These are phyloP conservation scores for Drosophila birchii DNA, from an alignment of 2,888 invertebrate genomes.

Conservation along the genomic window DNA sequence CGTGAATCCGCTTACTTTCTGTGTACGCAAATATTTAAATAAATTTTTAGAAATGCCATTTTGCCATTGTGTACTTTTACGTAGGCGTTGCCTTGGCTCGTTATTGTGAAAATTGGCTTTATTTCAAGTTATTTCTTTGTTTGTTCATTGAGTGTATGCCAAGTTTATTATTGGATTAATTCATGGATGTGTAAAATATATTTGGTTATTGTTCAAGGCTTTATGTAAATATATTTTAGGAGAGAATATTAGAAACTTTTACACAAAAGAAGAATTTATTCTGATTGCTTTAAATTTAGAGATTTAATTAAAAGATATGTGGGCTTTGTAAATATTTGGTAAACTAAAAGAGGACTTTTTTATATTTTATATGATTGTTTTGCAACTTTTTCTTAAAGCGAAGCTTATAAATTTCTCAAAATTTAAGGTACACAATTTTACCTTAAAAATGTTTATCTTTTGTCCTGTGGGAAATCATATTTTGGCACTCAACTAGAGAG, in stretches of 20 bases:
- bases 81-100: slow-evolving; percentile 20
- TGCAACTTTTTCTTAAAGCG: neutral
- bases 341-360: too few species aligned
- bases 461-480: slow-evolving; percentile 5
- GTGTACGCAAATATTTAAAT: slow-evolving; percentile 59
- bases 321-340: neutral
- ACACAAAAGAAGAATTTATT: neutral
- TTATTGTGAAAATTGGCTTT: slow-evolving; percentile 27
- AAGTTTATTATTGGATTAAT: slow-evolving; percentile 54
- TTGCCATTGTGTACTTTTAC: slow-evolving; percentile 4
- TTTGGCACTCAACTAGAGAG: neutral
- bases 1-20: slow-evolving; percentile 39
- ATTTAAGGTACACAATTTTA: too few species aligned
- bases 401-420: neutral
- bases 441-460: too few species aligned
- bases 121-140: slow-evolving; percentile 36
- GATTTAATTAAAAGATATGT: neutral
- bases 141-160: slow-evolving; percentile 55
- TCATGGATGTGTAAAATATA: slow-evolving; percentile 31
- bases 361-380: too few species aligned
- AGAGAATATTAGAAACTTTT: neutral
- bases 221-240: neutral
- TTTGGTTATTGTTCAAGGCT: slow-evolving; percentile 6
- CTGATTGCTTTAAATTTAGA: neutral
- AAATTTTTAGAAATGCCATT: slow-evolving; percentile 39